Conservation (phyloP, 2,113 vertebrate species). For the Limanda limanda region DNA sequence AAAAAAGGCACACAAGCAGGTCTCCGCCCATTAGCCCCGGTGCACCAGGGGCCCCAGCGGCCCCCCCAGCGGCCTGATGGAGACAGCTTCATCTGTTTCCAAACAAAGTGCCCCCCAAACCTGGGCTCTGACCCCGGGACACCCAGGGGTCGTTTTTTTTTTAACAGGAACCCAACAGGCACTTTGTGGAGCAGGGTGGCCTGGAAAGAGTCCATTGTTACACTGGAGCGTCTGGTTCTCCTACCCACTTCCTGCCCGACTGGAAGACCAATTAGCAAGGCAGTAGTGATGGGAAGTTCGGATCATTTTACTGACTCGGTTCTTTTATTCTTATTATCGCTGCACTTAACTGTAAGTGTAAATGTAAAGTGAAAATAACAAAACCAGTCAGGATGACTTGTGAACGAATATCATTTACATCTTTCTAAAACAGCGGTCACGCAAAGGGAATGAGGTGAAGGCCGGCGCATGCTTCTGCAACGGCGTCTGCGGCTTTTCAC, state of each 20-base stretch:
- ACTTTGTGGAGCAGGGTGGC: slow-evolving; percentile 23
- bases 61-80: slow-evolving; percentile 47
- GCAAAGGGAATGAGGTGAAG: no score
- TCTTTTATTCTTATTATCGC: no score
- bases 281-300: no score
- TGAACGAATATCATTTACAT: no score
- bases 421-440: no score
- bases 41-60: slow-evolving; percentile 51
- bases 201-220: slow-evolving; percentile 37
- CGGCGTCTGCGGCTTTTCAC: no score
- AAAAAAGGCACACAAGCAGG: slow-evolving; percentile 61
- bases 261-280: slow-evolving; percentile 15
- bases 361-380: no score
- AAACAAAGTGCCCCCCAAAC: slow-evolving; percentile 34
- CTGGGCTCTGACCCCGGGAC: slow-evolving; percentile 48
- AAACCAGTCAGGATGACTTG: no score
- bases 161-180: slow-evolving; percentile 17
- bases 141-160: slow-evolving; percentile 7
- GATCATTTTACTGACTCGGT: no score
- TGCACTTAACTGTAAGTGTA: no score
- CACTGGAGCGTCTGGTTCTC: neutral
- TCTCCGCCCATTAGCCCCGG: slow-evolving; percentile 68
- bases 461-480: no score
- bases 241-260: slow-evolving; percentile 9
- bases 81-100: slow-evolving; percentile 42